A percentile compares a stretch with the other conserved stretches of the same genome.
Evolutionary conservation across 2,113 vertebrate species (phyloP).

Genomic region (Perccottus glenii): DNA sequence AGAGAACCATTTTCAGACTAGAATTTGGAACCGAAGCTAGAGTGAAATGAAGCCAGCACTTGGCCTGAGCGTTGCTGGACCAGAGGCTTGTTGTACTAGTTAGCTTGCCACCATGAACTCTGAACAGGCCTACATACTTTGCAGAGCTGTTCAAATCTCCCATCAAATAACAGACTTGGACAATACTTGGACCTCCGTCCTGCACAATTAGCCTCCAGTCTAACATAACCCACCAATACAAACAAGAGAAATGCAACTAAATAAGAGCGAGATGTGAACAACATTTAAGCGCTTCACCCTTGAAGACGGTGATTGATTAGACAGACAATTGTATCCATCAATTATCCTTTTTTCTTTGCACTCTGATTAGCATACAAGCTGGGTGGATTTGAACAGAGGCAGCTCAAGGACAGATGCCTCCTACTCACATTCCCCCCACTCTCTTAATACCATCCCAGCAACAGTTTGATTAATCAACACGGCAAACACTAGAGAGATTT

Average conservation of each 20-base stretch:
- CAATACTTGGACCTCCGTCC: not conserved
- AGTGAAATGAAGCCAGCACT: slow-evolving; percentile 24
- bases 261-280: not conserved
- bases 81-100: slow-evolving; percentile 18
- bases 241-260: not conserved
- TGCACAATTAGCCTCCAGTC: not conserved
- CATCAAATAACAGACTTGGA: not conserved
- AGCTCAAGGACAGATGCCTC: slow-evolving; percentile 6
- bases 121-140: not conserved
- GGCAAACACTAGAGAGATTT: slow-evolving; percentile 33
- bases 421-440: not conserved
- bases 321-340: slow-evolving; percentile 7
- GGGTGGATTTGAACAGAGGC: not conserved
- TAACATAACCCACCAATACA: not conserved
- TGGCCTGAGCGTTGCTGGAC: slow-evolving; percentile 4
- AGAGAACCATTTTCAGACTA: slow-evolving; percentile 1
- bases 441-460: slow-evolving; percentile 12
- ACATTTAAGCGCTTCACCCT: not conserved
- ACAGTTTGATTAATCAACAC: slow-evolving; percentile 58
- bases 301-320: not conserved
- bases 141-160: slow-evolving; percentile 9
- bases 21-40: slow-evolving; percentile 27
- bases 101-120: slow-evolving; percentile 9
- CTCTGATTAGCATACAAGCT: slow-evolving; percentile 5
- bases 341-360: slow-evolving; percentile 11